These are phyloP conservation scores for Helarctos malayanus DNA, from an alignment of 2,797 vertebrate species.

Conservation along the genomic window DNA sequence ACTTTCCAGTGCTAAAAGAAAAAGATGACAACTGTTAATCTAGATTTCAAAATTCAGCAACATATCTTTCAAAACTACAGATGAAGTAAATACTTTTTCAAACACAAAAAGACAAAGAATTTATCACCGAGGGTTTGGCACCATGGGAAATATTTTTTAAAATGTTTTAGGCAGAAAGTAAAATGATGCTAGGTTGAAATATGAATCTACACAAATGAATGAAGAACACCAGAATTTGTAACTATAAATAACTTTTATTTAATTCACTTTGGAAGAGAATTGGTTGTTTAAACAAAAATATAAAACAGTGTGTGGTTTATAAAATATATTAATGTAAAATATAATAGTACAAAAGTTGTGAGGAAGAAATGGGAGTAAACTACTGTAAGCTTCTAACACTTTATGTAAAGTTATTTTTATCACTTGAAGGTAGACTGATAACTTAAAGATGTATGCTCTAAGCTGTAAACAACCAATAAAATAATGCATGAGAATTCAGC, in stretches of 20 bases:
- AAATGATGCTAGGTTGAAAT: neutral
- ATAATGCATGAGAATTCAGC: neutral
- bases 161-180: neutral
- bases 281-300: neutral
- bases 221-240: neutral
- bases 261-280: neutral
- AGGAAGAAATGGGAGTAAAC: neutral
- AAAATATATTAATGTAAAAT: neutral
- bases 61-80: neutral
- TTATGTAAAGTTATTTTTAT: neutral
- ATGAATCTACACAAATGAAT: neutral
- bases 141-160: neutral
- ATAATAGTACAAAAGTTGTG: neutral
- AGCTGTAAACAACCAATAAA: neutral
- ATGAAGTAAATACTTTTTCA: neutral
- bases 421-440: neutral
- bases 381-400: neutral
- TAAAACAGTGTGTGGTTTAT: neutral
- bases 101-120: neutral
- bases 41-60: conserved; percentile 6
- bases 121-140: neutral
- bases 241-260: neutral
- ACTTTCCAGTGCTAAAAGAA: neutral
- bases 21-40: neutral
- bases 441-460: neutral